Base-by-base conservation (phyloP, 92 coral and sea anemone species). In the Nematostella vectensis region DNA sequence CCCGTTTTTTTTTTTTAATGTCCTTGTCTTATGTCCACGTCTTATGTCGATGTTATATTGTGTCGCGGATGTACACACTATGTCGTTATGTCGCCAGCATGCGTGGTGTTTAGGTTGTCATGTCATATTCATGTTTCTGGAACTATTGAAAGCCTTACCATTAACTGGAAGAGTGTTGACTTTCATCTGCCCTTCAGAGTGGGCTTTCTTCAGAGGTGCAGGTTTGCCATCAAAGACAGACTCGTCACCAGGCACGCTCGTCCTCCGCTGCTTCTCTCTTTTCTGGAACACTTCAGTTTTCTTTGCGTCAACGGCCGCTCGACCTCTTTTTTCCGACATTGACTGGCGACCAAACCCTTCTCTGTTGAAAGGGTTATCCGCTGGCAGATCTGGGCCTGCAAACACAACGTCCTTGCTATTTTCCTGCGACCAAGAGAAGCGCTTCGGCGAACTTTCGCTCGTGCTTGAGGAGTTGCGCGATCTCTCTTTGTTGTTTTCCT, bases 291-390 rank as follows among this genome's bases (percentile, higher is more conserved):
- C 71, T 48, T 80, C 81, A 9, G 99, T 81, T 54, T 93, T 88
- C 30, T 76, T 93, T 13, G 95, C 95, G 54, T 93, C 99, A 52
- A 81, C 59, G 0, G 88, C 71, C 0, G 77, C 87, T 29, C 95
- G 76, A 0, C 83, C 89, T 69, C 96, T 53, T 68, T 93, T 93
- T 52, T 93, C 99, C 25, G 99, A 93, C 96, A 93, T 93, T 43
- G 98, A 93, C 49, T 82, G 82, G 45, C 99, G 83, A 29, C 99
- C 99, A 31, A 82, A 74, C 0, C 88, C 99, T 50, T 93, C 99
- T 47, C 99, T 62, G 3, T 67, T 77, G 59, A 93, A 93, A 15
- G 95, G 93, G 23, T 75, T 88, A 30, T 54, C 59, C 19, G 58
- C 77, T 2, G 67, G 44, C 24, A 61, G 57, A 25, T 81, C 67